Evolutionary conservation across 1,140 invertebrate genomes (phyloP), one percentile per base, ranked within the genome.

Genomic region (Rhizoglyphus robini): DNA sequence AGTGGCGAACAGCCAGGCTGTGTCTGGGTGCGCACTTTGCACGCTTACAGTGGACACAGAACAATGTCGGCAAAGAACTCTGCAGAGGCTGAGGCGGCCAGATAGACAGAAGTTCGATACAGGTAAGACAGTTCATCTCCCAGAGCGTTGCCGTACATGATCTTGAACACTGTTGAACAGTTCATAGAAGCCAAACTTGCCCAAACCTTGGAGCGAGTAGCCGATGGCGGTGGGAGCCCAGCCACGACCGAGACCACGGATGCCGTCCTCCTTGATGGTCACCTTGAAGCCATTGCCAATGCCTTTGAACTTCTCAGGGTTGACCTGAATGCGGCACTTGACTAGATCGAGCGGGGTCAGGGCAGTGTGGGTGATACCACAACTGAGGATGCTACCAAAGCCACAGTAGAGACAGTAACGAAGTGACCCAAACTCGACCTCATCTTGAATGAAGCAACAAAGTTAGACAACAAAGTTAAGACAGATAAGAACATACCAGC

Each of bases 51-150:
- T 8, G 96, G 96, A 65, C 93, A 93, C 57, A 99, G 81, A 66
- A 92, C 90, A 75, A 99, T 97, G 73, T 99, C 96, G 69, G 96
- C 96, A 75, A 99, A 97, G 82, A 99, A 99, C 79, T 99, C 96
- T 63, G 96, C 96, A 2, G 90, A 91, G 0, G 96, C 96, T 62
- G 91, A 96, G 1, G 96, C 88, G 61, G 88, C 86, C 65, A 99
- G 78, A 74, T 99, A 99, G 13, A 99, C 80, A 54, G 81, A 82
- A 0, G 96, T 99, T 76, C 96, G 84, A 79, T 88, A 99, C 15
- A 90, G 78, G 78, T 90, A 99, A 0, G 91, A 78, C 31, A 88
- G 84, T 79, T 99, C 96, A 77, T 99, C 95, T 62, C 95, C 95
- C 68, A 94, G 75, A 13, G 91, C 65, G 69, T 85, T 81, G 38